Evolutionary conservation across 1,140 invertebrate genomes (phyloP).

Genomic region (Lepidostoma basale): DNA sequence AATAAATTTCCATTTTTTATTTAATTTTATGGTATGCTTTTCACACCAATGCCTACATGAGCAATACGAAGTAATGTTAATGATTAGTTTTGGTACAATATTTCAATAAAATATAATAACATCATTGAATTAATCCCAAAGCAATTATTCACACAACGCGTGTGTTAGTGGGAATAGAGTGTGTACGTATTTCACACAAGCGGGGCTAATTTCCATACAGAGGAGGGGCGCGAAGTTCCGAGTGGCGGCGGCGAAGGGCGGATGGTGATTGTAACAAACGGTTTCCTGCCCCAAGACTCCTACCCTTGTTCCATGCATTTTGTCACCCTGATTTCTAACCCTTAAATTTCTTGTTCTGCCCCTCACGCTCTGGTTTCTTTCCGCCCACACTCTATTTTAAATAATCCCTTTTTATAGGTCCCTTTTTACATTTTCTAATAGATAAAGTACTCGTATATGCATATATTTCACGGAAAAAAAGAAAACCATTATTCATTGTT

Average conservation of each 20-base stretch:
- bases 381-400: too few species aligned
- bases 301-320: conserved; percentile 8
- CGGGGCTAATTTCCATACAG: conserved; percentile 18
- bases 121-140: not conserved
- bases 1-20: too few species aligned
- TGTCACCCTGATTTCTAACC: not conserved
- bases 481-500: too few species aligned
- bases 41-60: too few species aligned
- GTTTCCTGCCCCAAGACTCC: conserved; percentile 1
- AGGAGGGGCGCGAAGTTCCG: conserved; percentile 18
- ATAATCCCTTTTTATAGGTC: too few species aligned
- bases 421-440: too few species aligned
- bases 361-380: not conserved
- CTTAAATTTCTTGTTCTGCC: not conserved
- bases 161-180: conserved; percentile 5
- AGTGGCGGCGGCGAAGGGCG: conserved; percentile 18
- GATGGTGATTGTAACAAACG: conserved; percentile 19
- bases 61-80: too few species aligned
- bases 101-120: too few species aligned
- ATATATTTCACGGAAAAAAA: too few species aligned
- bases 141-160: not conserved
- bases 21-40: too few species aligned
- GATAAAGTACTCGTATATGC: too few species aligned
- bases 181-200: not conserved
- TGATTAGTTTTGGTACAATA: too few species aligned